Evolutionary conservation across 2,888 invertebrate species (phyloP).

Genomic region (Synanthedon vespiformis): DNA sequence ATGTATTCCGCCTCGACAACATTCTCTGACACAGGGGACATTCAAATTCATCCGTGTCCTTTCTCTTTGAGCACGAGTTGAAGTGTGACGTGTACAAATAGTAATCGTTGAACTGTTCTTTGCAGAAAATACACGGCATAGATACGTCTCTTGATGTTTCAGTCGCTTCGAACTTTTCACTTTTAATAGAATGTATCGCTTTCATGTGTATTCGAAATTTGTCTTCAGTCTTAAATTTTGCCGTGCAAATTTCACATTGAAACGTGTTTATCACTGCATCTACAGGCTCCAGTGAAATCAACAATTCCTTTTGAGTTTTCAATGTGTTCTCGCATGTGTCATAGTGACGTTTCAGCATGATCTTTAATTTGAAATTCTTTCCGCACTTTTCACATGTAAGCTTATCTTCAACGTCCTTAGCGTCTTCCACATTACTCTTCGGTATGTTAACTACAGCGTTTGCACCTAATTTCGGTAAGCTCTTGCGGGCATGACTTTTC

Average conservation of each 20-base stretch:
- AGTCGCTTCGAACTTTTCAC: conserved; percentile 2
- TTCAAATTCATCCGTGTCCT: conserved; percentile 20
- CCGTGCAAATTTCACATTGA: conserved; percentile 42
- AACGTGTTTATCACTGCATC: conserved; percentile 26
- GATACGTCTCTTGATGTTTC: conserved; percentile 9
- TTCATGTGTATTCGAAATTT: conserved; percentile 52
- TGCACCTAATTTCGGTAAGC: conserved; percentile 4
- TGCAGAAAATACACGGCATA: conserved; percentile 49
- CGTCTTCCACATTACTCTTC: conserved; percentile 19
- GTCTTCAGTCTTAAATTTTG: conserved; percentile 44
- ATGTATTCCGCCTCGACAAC: conserved; percentile 27
- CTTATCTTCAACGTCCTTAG: conserved; percentile 36
- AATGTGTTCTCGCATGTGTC: conserved; percentile 25
- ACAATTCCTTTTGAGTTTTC: conserved; percentile 36
- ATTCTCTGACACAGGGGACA: conserved; percentile 44
- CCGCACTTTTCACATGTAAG: conserved; percentile 46
- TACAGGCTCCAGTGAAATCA: conserved; percentile 46
- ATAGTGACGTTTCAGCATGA: conserved; percentile 57
- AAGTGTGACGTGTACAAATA: conserved; percentile 41
- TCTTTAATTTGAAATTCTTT: conserved; percentile 56
- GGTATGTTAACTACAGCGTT: conserved; percentile 20
- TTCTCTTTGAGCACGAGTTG: conserved; percentile 29
- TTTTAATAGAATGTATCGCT: conserved; percentile 26
- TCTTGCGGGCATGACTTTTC: conserved; percentile 24
- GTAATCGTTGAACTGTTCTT: conserved; percentile 36